Evolutionary conservation across 2,797 vertebrate species (phyloP).

Genomic region (Tragopan temminckii): DNA sequence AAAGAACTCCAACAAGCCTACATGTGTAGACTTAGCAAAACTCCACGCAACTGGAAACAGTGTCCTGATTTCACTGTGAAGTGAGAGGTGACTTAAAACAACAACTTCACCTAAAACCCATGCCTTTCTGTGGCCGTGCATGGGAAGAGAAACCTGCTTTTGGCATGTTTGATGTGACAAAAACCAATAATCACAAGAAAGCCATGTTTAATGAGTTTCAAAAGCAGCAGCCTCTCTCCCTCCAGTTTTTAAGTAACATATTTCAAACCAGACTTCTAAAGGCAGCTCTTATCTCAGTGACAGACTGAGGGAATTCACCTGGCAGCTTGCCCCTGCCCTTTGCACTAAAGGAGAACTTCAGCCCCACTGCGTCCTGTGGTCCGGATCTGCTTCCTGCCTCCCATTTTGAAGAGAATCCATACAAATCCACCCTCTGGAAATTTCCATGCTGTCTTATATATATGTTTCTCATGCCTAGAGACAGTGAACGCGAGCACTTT

Average conservation of each 20-base stretch:
- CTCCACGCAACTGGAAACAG: neutral
- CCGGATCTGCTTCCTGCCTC: conserved; percentile 35
- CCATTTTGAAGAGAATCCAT: neutral
- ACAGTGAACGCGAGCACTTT: accelerated
- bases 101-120: neutral
- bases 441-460: neutral
- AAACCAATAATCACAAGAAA: neutral
- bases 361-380: neutral
- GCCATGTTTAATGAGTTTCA: neutral
- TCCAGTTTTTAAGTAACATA: neutral
- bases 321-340: conserved; percentile 29
- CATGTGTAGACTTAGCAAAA: neutral
- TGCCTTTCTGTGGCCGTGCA: neutral
- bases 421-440: neutral
- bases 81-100: neutral
- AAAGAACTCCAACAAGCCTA: neutral
- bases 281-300: conserved; percentile 23
- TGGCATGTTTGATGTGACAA: neutral
- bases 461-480: neutral
- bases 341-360: neutral
- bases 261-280: neutral
- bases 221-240: neutral
- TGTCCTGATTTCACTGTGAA: neutral
- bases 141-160: neutral
- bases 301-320: conserved; percentile 38